Evolutionary conservation across 2,797 vertebrate species (phyloP), one percentile per base, ranked within the genome.

Genomic region (Crenichthys baileyi): DNA sequence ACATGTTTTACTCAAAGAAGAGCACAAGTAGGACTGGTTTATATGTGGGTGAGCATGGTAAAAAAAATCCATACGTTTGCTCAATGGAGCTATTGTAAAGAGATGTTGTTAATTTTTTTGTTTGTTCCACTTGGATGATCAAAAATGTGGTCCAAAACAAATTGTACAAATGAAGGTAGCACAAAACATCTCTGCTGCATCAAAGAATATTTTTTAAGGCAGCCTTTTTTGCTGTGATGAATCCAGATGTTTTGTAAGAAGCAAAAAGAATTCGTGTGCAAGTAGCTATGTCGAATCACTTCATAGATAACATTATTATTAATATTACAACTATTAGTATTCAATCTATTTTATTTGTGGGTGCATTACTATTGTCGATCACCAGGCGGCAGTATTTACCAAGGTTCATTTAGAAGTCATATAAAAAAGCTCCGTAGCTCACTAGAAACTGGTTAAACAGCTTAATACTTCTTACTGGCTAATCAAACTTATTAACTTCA

Each of bases 301-400:
- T 22, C 6, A 24, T 24, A 7, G 6, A 9, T 15, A 48, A 7
- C 9, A 48, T 1, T 11, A 48, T 1, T 48, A 50, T 3, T 15
- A 50, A 12, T 50, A 50, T 0, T 50, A 50, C 9, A 20, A 53
- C 36, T 36, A 36, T 31, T 31, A 31, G 9, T 50, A 50, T 50
- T 50, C 48, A 50, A 11, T 50, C 48, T 50, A 50, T 50, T 50
- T 12, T 63, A 18, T 8, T 29, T 46, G 44, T 46, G 44, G 44
- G 24, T 13, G 0, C n/a, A 77, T 70, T 73, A 8, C n/a, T 11
- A 1, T 1, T 22, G 46, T 50, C 0, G 3, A 68, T n/a, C 90
- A 85, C 41, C 72, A 89, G 88, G 60, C 31, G 90, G 84, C 70
- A 56, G 74, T 53, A 79, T 53, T 36, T 58, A n/a, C 20, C 7